phyloP scores from a whole-genome alignment of 2,888 invertebrate genomes.

The Yponomeuta evonymella region DNA sequence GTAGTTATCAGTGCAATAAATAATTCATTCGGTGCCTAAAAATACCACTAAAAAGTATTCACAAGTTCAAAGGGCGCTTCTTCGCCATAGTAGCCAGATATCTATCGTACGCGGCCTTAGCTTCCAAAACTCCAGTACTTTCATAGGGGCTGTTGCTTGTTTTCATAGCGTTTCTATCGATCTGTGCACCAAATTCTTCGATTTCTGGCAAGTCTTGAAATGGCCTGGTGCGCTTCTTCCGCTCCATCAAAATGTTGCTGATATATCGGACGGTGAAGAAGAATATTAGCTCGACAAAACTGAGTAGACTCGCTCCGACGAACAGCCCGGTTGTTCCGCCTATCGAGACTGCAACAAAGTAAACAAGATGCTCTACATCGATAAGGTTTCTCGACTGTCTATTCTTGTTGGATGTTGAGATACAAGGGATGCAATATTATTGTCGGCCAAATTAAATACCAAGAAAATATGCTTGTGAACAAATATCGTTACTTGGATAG shows the following conservation, averaged over 20 bases:
- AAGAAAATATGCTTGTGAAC: too few relatives aligned
- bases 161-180: neutral
- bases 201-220: neutral
- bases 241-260: conserved; percentile 46
- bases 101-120: neutral
- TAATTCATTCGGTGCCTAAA: neutral
- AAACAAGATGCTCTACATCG: conserved; percentile 5
- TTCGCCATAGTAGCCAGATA: conserved; percentile 3
- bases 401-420: neutral
- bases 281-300: conserved; percentile 79
- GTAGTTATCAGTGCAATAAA: too few relatives aligned
- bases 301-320: conserved; percentile 80
- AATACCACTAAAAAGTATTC: neutral
- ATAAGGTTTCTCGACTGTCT: neutral
- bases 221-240: neutral
- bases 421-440: neutral
- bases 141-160: neutral
- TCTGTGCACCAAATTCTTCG: neutral
- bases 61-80: neutral
- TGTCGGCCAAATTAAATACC: too few relatives aligned
- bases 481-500: too few relatives aligned
- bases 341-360: conserved; percentile 73
- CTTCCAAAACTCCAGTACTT: conserved; percentile 5
- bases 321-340: conserved; percentile 80
- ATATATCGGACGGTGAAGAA: conserved; percentile 75